Evolutionary conservation across 2,797 vertebrate genomes (phyloP), one percentile per base, ranked within the genome.

Genomic region (Acipenser oxyrinchus): DNA sequence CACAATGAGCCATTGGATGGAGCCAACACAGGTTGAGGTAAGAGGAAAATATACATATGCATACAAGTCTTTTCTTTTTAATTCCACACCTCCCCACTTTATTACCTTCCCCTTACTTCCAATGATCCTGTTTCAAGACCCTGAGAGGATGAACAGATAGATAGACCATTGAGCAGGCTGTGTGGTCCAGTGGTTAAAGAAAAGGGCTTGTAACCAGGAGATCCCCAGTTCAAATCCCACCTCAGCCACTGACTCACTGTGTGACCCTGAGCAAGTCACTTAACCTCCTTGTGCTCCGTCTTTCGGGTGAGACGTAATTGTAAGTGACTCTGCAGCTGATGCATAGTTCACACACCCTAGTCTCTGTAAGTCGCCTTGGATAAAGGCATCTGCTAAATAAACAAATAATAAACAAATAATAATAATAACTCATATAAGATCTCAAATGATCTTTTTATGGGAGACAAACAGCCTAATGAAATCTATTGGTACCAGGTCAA

Each of bases 1-100:
- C 68, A 89, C 88, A 0, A 77, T 97, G 81, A 89, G 93, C 69
- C 91, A 98, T 84, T 91, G 91, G 86, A 88, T 95, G 87, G 82
- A 91, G 57, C 94, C 96, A 67, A 80, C 81, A 69, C 89, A 78
- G 75, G 88, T 96, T 70, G 83, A 95, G 95, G 96, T 99, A 78
- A 87, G 80, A 0, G 2, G 13, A 64, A 0, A 48, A 37, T 37
- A 37, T 37, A 37, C 37, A 37, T 52, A 37, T 59, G 6, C 4
- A 49, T 51, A 8, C 10, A 64, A 23, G 15, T 63, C 60, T 49
- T 8, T 62, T 48, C 51, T 62, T 15, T 51, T 48, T 53, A 10
- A 52, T 12, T 58, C 63, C 62, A n/a, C 7, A 6, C 12, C 49
- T 13, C 11, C 53, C 37, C 11, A 62, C 10, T 58, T 49, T 49